Evolutionary conservation across 2,113 vertebrate genomes (phyloP), one percentile per base, ranked within the genome.

Genomic region (Cyphomyrus plagiostoma): DNA sequence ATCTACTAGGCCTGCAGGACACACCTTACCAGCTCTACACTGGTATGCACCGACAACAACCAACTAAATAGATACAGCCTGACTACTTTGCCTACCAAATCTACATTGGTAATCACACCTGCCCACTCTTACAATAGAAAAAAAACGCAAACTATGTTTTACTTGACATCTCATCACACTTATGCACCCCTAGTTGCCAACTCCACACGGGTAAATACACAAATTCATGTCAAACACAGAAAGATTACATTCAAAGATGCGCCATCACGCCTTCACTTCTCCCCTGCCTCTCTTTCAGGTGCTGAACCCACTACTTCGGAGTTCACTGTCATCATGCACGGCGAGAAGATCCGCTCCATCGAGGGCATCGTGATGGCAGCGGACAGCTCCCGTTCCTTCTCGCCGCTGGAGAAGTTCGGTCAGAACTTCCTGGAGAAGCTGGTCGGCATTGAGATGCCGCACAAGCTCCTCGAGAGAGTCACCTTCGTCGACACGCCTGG

Each of bases 341-440:
- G 98, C 10, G 97, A 98, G 91, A 99, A 99, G 95, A 96, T 99
- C 91, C 98, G 98, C 92, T 99, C 98, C 70, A 97, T 99, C 0
- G 98, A 99, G 92, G 98, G 98, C 66, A 99, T 99, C 0, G 98
- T 99, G 70, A 99, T 99, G 98, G 98, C 98, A 83, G 98, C 98
- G 0, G 98, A 99, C 94, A 99, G 98, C 0, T 93, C 97, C n/a
- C 97, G 98, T 58, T 99, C 98, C 89, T 99, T 99, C 93, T 99
- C 98, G 0, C 98, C 98, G 0, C 94, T 99, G 45, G 98, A 99
- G 94, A 99, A 99, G 92, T 99, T 99, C 92, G 98, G 98, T n/a
- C 98, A 99, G 95, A 99, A 97, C 92, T 99, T 99, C 93, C 93
- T 99, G 91, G 98, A 99, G 94, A 99, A 99, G 95, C 95, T 99